phyloP scores from a whole-genome alignment of 2,113 vertebrate species.

The Macaca nemestrina region DNA sequence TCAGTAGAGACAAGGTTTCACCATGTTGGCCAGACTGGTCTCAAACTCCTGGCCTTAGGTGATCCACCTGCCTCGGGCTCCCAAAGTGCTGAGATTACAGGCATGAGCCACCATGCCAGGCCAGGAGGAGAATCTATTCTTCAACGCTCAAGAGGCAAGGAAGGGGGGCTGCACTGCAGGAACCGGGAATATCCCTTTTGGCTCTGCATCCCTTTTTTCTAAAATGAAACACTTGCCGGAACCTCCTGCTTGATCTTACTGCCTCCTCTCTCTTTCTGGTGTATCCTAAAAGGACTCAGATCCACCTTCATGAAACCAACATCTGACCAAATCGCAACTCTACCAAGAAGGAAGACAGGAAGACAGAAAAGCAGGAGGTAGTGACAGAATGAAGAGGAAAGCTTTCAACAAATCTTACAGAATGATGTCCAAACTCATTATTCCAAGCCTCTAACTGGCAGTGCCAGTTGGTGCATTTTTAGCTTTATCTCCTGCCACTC shows the following conservation, averaged over 20 bases:
- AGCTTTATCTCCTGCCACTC: neutral
- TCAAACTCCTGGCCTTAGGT: no score
- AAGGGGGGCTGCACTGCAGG: neutral
- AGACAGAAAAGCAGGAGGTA: neutral
- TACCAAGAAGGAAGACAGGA: neutral
- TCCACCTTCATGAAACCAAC: neutral
- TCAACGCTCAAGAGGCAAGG: neutral
- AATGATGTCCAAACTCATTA: neutral
- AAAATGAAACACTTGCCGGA: neutral
- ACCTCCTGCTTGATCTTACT: neutral
- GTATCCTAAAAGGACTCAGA: neutral
- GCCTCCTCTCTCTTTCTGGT: neutral
- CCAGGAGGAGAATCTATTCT: neutral
- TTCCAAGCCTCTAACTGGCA: neutral
- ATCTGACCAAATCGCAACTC: neutral
- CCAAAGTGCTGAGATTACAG: no score
- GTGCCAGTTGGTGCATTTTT: neutral
- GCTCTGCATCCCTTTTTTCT: neutral
- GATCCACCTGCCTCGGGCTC: no score
- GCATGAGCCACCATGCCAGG: fast-evolving
- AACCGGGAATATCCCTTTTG: fast-evolving
- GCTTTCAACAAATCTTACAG: neutral
- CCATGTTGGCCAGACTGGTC: no score
- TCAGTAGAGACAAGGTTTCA: no score
- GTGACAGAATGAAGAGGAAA: no score